These are phyloP conservation scores for Myotis lucifugus DNA, from an alignment of 2,113 vertebrate species.

Conservation along the genomic window DNA sequence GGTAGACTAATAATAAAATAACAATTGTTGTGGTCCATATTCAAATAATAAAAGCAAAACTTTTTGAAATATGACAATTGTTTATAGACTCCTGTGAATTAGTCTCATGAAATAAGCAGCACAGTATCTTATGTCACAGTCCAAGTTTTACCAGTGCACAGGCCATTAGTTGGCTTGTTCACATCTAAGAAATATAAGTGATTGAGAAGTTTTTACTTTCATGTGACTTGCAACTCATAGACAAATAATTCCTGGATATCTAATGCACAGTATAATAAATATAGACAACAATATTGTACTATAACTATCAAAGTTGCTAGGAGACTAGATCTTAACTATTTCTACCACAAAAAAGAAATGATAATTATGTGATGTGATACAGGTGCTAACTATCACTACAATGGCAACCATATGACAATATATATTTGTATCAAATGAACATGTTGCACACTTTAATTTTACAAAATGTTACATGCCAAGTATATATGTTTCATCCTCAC, in stretches of 20 bases:
- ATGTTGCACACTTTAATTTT: background rate
- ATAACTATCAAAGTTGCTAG: background rate
- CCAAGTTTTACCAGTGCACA: background rate
- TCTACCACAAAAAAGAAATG: background rate
- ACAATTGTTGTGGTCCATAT: background rate
- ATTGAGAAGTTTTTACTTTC: background rate
- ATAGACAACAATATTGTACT: background rate
- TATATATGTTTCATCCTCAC: background rate
- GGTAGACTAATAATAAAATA: background rate
- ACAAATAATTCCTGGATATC: background rate
- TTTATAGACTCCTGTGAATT: background rate
- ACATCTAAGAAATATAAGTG: background rate
- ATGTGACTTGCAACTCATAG: background rate
- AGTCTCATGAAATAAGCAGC: background rate
- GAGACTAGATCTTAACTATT: background rate
- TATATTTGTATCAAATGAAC: background rate
- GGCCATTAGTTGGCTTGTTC: background rate
- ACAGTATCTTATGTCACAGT: background rate
- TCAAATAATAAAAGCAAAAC: background rate
- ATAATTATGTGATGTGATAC: background rate
- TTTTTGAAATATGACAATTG: background rate
- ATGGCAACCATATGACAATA: background rate
- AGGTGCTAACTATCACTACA: background rate
- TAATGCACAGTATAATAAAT: background rate
- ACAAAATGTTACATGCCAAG: background rate